Conservation (phyloP, 2,888 invertebrate genomes). For the Standfussiana lucernea region DNA sequence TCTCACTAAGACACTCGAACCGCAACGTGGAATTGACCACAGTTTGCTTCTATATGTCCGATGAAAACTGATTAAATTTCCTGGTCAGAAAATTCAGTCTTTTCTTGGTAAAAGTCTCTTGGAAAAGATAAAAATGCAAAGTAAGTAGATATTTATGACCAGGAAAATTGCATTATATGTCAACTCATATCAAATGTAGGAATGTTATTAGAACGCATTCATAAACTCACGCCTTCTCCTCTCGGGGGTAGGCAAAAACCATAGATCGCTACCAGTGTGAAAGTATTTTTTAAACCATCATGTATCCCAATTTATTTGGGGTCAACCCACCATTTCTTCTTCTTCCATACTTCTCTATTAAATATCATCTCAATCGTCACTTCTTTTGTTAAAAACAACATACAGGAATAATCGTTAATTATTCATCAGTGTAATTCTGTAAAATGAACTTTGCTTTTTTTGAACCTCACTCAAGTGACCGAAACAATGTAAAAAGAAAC, state of each 20-base stretch:
- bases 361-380: neutral
- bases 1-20: conserved; percentile 25
- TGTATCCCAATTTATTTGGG: neutral
- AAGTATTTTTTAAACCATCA: neutral
- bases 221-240: neutral
- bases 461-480: neutral
- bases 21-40: conserved; percentile 12
- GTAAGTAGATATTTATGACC: neutral
- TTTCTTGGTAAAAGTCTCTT: conserved; percentile 26
- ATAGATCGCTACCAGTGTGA: neutral
- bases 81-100: conserved; percentile 26
- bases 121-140: conserved; percentile 19
- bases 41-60: conserved; percentile 21
- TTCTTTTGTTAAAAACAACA: neutral
- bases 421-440: neutral
- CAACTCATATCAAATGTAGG: neutral
- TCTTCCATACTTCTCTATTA: neutral
- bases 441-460: too few relatives aligned
- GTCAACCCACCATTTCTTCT: neutral
- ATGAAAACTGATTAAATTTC: conserved; percentile 46
- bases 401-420: neutral
- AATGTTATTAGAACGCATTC: neutral
- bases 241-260: neutral
- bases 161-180: neutral
- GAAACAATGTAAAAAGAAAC: too few relatives aligned